Evolutionary conservation across 2,113 vertebrate species (phyloP).

Genomic region (Egretta garzetta): DNA sequence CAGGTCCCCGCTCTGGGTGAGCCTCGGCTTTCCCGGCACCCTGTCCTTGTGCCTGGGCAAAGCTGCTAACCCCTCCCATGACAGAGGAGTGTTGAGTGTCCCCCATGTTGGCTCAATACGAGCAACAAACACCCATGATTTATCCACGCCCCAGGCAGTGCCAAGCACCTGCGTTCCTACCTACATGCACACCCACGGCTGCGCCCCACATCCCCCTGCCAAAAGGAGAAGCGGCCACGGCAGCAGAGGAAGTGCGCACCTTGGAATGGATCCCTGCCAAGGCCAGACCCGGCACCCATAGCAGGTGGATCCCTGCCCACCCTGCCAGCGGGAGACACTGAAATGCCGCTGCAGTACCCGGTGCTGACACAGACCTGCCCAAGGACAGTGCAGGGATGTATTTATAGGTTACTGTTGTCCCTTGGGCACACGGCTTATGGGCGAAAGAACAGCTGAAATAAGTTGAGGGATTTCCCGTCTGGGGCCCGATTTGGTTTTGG

Average conservation of each 20-base stretch:
- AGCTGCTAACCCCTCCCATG: neutral
- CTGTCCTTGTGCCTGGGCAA: neutral
- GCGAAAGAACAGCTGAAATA: neutral
- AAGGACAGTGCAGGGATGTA: rapidly evolving
- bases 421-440: rapidly evolving
- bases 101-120: neutral
- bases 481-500: neutral
- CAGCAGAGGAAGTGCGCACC: neutral
- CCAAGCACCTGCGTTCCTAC: rapidly evolving
- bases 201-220: rapidly evolving
- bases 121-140: neutral
- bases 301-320: neutral
- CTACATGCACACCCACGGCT: rapidly evolving
- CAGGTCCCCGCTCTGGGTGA: neutral
- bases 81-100: neutral
- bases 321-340: rapidly evolving
- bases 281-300: neutral
- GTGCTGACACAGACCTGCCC: rapidly evolving
- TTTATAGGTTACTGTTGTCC: neutral
- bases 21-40: rapidly evolving
- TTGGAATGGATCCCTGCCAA: neutral
- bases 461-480: neutral
- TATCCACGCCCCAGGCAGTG: rapidly evolving
- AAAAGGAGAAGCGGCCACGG: neutral
- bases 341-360: rapidly evolving